Base-by-base conservation (phyloP, 2,797 vertebrate genomes). In the Alexandromys oeconomus region DNA sequence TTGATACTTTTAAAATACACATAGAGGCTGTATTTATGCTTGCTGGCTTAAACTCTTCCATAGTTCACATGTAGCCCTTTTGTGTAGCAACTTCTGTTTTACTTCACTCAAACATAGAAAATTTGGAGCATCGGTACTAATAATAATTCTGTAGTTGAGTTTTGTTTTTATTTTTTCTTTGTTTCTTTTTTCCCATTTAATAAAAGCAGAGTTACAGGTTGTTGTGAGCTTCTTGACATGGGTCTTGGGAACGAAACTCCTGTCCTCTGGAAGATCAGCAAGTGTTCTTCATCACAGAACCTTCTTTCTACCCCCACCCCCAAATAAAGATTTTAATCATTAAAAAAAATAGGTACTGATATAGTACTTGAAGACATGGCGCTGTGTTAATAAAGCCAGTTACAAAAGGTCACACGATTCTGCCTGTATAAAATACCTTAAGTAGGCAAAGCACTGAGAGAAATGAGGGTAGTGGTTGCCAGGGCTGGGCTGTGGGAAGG, bases 141-240 rank as follows among this genome's bases (percentile, higher is more conserved):
- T 98, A 99, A 98, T 99, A 98, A 99, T 99, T 98, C 97, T 98
- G 98, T 99, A 99, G 99, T 98, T 99, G 99, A 99, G 98, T 99
- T 99, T 99, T 25, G 25, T 2, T 43, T 73, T 40, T n/a, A 2
- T 17, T 34, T 23, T 27, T 63, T 63, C 25, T 31, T 65, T 65
- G 31, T 15, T 67, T 34, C 31, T 40, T 37, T 73, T 23, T 4
- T 9, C 34, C 71, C 43, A 15, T 51, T n/a, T 51, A 67, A 51
- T 34, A 69, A 51, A 86, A 51, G 21, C n/a, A 46, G 46, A 86
- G 21, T 86, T 27, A 99, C 1, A 69, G 46, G 46, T 86, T 23
- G 31, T 51, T n/a, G 63, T 86, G 82, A 86, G 29, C 29, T 65
- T 40, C 43, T 46, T 65, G 27, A 34, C 10, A 7, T 34, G 40